phyloP scores from a whole-genome alignment of 1,140 invertebrate species.

The Plodia interpunctella region DNA sequence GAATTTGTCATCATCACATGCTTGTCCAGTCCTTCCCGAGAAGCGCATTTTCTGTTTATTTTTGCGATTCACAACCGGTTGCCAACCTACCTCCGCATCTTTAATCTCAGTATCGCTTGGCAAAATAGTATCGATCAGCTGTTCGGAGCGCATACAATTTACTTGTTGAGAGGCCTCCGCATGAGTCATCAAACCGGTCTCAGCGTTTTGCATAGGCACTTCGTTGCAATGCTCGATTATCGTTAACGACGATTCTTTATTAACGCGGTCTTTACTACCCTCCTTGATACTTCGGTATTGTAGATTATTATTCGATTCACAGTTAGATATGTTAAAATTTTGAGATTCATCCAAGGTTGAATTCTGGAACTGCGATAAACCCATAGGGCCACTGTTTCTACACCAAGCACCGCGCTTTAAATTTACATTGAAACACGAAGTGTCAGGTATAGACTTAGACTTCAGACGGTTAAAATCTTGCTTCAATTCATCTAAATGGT shows the following conservation, averaged over 20 bases:
- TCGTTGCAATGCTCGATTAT: too few relatives aligned
- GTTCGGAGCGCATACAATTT: background rate
- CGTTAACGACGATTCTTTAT: too few relatives aligned
- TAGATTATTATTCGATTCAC: background rate
- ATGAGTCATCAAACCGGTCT: too few relatives aligned
- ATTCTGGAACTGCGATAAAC: conserved; percentile 4
- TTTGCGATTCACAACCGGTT: background rate
- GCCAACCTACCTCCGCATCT: background rate
- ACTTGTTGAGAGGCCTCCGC: background rate
- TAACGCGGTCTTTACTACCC: too few relatives aligned
- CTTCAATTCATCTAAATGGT: conserved; percentile 14
- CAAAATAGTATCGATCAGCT: background rate
- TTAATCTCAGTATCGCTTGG: background rate
- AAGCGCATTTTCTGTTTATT: background rate
- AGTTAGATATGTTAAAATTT: background rate
- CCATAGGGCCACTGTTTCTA: conserved; percentile 8
- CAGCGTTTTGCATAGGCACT: too few relatives aligned
- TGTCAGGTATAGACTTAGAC: too few relatives aligned
- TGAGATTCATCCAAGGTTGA: background rate
- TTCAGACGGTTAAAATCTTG: too few relatives aligned
- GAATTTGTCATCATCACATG: conserved; percentile 19
- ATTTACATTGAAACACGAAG: conserved; percentile 8
- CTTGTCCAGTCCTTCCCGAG: background rate
- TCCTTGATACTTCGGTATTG: background rate
- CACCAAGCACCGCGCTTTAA: background rate